Base-by-base conservation (phyloP, 2,797 vertebrate species). In the Microtus californicus region DNA sequence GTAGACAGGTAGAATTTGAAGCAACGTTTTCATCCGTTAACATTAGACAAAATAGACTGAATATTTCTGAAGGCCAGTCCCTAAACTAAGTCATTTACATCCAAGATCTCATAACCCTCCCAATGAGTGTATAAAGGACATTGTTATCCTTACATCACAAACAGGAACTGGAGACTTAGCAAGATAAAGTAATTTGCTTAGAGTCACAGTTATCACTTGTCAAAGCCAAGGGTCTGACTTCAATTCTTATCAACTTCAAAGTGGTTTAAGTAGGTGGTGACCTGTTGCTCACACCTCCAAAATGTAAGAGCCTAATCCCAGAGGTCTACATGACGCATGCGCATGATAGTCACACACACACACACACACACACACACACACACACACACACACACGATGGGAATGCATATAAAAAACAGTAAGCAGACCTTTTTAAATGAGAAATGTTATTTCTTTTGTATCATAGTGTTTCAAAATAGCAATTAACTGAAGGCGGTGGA, bases 141-240 rank as follows among this genome's bases (percentile, higher is more conserved):
- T 71, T 45, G 31, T 56, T 43, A 34, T 59, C 77, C 65, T 15
- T 29, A 2, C 14, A 61, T 80, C 56, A 93, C 34, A 92, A 45
- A 83, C 40, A 96, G 48, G 40, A 96, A 95, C 65, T 51, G 31
- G 1, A 94, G 21, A 25, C 51, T 61, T 89, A 56, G 34, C 48
- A 56, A 92, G 6, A 90, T 25, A 59, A 91, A 79, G 27, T 25
- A 76, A 89, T 69, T 92, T 74, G 13, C 43, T 61, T 92, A 29
- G 73, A 25, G 21, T 78, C 78, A 87, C 40, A 87, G 71, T 43
- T 48, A 56, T 9, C 23, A 76, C 34, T 86, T 92, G 48, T 81
- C 92, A 91, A n/a, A 90, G n/a, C 19, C 67, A 95, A 92, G 54
- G 77, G 90, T 37, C 51, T 91, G 14, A 94, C 40, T 65, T 90